phyloP scores from a whole-genome alignment of 2,113 vertebrate species.

The Stegastes partitus region DNA sequence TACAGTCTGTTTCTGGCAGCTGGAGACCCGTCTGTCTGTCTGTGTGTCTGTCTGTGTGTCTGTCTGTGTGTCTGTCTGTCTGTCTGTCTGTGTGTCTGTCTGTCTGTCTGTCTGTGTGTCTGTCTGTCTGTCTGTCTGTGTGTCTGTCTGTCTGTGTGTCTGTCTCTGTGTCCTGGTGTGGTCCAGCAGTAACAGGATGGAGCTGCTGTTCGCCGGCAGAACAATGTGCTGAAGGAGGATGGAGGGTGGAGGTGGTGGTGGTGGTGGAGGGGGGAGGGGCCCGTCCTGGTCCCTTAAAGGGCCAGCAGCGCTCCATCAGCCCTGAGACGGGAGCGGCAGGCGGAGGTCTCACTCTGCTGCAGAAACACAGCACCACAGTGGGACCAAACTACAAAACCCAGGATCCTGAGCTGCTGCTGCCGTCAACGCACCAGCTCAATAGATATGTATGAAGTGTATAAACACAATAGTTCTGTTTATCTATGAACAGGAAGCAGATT shows the following conservation, averaged over 20 bases:
- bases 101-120: not conserved
- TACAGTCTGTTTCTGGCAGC: too few species aligned
- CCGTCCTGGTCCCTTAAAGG: slow-evolving; percentile 73
- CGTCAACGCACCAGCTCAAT: too few species aligned
- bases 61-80: not conserved
- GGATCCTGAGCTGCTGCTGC: not conserved
- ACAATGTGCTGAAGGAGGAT: slow-evolving; percentile 58
- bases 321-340: too few species aligned
- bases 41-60: not conserved
- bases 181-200: slow-evolving; percentile 13
- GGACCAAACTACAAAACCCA: not conserved
- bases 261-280: not conserved
- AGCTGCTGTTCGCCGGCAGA: slow-evolving; percentile 54
- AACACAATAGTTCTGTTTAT: too few species aligned
- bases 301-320: slow-evolving; percentile 44
- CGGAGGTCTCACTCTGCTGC: too few species aligned
- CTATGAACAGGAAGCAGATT: too few species aligned
- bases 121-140: not conserved
- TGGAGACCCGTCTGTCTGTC: slow-evolving; percentile 8
- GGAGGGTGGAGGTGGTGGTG: not conserved
- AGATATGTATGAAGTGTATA: too few species aligned
- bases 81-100: not conserved
- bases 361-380: too few species aligned
- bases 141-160: not conserved
- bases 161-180: not conserved